Evolutionary conservation across 2,797 vertebrate genomes (phyloP), one percentile per base, ranked within the genome.

Genomic region (Gephyroberyx darwinii): DNA sequence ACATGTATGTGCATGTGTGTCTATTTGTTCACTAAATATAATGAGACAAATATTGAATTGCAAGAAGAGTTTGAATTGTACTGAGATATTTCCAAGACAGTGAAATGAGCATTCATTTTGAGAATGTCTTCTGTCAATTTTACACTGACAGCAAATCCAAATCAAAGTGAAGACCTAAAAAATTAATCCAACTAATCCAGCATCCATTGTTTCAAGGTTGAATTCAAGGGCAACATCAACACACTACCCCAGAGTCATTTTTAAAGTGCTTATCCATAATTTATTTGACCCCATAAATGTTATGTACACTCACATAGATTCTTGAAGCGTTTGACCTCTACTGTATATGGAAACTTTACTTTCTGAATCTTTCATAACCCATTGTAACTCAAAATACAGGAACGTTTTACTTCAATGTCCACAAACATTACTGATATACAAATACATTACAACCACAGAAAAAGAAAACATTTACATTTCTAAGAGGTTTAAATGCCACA

Each of bases 391-490:
- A 16, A 55, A 33, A 55, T 55, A 54, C 10, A 16, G 14, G 22
- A 22, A 4, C 31, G 14, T 33, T 55, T 55, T n/a, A 55, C 16
- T 55, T 55, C 8, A 33, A 12, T 43, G 22, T 65, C 31, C 39
- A 41, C 14, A 47, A 43, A 52, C 9, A 52, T 5, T 35, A 37
- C 53, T 26, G 31, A 33, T 30, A 53, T 33, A n/a, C 19, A 60
- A 26, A 47, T 52, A 55, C 41, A 8, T 58, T 55, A 48, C 54
- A 69, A 43, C 41, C 30, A 37, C n/a, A 56, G 5, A 26, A 22
- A 35, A 45, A 39, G 7, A 5, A 26, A 26, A 31, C 8, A 35
- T 57, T 10, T 68, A 16, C 1, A 35, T 60, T 57, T 47, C 6
- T 43, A 9, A 59, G 8, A 41, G 3, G 2, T 8, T 26, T 51